Evolutionary conservation across 2,888 invertebrate genomes (phyloP), one percentile per base, ranked within the genome.

Genomic region (Vannuccia rotundouncinata): DNA sequence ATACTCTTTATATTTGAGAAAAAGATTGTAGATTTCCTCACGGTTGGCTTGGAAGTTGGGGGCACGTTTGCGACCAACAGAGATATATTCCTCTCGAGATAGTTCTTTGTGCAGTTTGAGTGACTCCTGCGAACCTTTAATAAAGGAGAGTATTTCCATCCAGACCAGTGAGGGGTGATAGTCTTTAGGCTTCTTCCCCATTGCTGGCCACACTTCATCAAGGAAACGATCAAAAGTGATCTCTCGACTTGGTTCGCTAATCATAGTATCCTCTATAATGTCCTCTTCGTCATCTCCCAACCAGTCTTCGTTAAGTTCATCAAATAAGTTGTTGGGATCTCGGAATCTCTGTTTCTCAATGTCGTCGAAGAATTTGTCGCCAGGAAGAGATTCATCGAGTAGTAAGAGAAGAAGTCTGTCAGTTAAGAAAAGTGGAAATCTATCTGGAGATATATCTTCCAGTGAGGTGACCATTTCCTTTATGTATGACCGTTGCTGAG

Each of bases 71-170:
- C 78, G 80, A 2, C 85, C 85, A 0, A 85, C 79, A 25, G 82
- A 81, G 29, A 83, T 29, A 76, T 85, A 85, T 13, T 84, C 84
- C 0, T 84, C 83, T 60, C 79, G 80, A 0, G 77, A 59, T 17
- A 85, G 81, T 0, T 84, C 84, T n/a, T 31, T 27, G 5, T 73
- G 66, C 31, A 82, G 83, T 27, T 82, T 81, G 10, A 85, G 82
- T 5, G 85, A 84, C 77, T 85, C 84, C 81, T 82, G 84, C 0
- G 85, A 85, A 1, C 85, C 85, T 78, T 84, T 84, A 59, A 84
- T 85, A 80, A 86, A 85, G 0, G 85, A 85, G 83, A 84, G 84
- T 31, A 86, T 85, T 77, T 86, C 86, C 60, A 83, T 85, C 86
- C 86, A 86, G 22, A 85, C 84, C 28, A 86, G 81, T 0, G 84